These are phyloP conservation scores for Lasiurus borealis DNA, from an alignment of 2,113 vertebrate species.

Conservation along the genomic window DNA sequence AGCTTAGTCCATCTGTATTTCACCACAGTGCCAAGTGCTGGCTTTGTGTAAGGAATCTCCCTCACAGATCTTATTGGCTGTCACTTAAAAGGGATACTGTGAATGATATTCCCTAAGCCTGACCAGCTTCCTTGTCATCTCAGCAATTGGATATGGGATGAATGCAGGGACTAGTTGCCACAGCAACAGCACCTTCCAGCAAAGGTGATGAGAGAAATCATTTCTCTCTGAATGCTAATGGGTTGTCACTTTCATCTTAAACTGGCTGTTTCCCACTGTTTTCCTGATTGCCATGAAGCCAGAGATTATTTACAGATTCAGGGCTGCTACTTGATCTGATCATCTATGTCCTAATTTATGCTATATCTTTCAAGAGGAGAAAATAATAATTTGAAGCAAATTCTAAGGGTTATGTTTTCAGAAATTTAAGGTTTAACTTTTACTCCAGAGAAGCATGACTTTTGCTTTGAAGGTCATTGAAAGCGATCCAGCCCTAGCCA, in stretches of 20 bases:
- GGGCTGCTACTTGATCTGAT: conserved; percentile 51
- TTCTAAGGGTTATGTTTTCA: conserved; percentile 38
- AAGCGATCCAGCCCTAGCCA: neutral
- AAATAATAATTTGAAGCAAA: conserved; percentile 25
- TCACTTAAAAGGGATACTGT: conserved; percentile 54
- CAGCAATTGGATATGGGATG: conserved; percentile 70
- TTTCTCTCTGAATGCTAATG: conserved; percentile 82
- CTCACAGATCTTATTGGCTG: conserved; percentile 46
- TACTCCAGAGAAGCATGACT: neutral
- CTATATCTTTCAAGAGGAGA: conserved; percentile 32
- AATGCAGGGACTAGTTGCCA: conserved; percentile 72
- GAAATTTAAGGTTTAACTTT: conserved; percentile 52
- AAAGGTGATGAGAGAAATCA: conserved; percentile 79
- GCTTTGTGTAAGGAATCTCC: neutral
- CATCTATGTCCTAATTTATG: conserved; percentile 57
- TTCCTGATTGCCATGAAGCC: conserved; percentile 77
- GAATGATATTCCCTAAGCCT: conserved; percentile 54
- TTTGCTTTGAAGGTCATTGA: conserved; percentile 42
- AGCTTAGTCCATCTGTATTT: neutral
- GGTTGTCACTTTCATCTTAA: conserved; percentile 75
- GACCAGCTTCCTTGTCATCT: conserved; percentile 68
- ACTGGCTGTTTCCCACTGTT: conserved; percentile 73
- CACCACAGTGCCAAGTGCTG: neutral
- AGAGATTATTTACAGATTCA: conserved; percentile 78
- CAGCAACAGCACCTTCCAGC: conserved; percentile 78